phyloP scores from a whole-genome alignment of 2,888 invertebrate species.

The Andrena fulva region DNA sequence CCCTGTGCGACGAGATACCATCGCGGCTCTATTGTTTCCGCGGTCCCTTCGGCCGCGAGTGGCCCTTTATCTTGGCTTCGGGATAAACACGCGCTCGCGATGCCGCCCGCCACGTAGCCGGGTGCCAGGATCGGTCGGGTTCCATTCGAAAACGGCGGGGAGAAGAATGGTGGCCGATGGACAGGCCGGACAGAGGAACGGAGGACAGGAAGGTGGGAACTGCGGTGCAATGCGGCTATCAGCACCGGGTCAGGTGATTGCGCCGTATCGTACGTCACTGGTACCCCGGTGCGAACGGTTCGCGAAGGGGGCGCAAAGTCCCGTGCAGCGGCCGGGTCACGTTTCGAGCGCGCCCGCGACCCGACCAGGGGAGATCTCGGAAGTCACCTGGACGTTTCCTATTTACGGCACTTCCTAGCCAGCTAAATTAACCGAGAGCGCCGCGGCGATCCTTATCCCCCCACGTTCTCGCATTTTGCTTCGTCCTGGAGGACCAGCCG shows the following conservation, averaged over 20 bases:
- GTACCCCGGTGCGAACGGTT: slow-evolving; percentile 32
- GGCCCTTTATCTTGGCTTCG: slow-evolving; percentile 23
- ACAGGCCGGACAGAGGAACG: slow-evolving; percentile 6
- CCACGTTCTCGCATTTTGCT: slow-evolving; percentile 72
- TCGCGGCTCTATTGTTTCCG: slow-evolving; percentile 24
- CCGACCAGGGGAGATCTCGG: slow-evolving; percentile 48
- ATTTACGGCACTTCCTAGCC: slow-evolving; percentile 81
- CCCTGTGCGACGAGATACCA: slow-evolving; percentile 12
- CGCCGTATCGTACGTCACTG: slow-evolving; percentile 62
- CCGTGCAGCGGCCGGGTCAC: slow-evolving; percentile 34
- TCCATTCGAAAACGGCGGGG: slow-evolving; percentile 10
- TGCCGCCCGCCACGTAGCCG: not conserved
- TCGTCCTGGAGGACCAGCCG: slow-evolving; percentile 57
- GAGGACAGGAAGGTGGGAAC: slow-evolving; percentile 59
- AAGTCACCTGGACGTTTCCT: slow-evolving; percentile 75
- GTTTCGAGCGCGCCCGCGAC: slow-evolving; percentile 36
- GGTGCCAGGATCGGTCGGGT: not conserved
- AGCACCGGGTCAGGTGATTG: slow-evolving; percentile 50
- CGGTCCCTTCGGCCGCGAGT: slow-evolving; percentile 14
- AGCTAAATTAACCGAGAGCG: slow-evolving; percentile 81
- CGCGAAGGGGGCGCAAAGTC: slow-evolving; percentile 22
- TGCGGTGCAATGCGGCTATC: slow-evolving; percentile 64
- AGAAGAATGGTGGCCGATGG: slow-evolving; percentile 27
- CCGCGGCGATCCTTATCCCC: slow-evolving; percentile 76
- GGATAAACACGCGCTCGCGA: slow-evolving; percentile 16